A percentile compares a stretch with the other conserved stretches of the same genome.
phyloP scores from a whole-genome alignment of 2,888 invertebrate species.

The Elegia similella region DNA sequence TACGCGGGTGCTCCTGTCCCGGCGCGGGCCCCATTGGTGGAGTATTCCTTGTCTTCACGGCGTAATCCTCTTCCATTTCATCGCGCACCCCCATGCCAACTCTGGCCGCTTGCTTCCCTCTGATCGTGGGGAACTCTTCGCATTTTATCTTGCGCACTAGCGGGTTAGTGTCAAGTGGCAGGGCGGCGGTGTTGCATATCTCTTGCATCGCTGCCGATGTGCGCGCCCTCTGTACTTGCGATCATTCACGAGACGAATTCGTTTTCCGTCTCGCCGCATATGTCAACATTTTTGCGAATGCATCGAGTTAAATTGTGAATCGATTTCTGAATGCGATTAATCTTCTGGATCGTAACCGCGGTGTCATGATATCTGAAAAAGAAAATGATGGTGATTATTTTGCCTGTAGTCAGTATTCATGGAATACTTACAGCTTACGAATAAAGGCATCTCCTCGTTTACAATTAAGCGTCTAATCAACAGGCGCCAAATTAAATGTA shows the following conservation, averaged over 20 bases:
- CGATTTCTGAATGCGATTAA: slow-evolving; percentile 29
- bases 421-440: background rate
- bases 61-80: slow-evolving; percentile 84
- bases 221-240: slow-evolving; percentile 51
- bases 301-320: slow-evolving; percentile 32
- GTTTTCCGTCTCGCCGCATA: slow-evolving; percentile 62
- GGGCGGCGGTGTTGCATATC: slow-evolving; percentile 79
- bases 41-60: slow-evolving; percentile 86
- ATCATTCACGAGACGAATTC: slow-evolving; percentile 65
- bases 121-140: slow-evolving; percentile 75
- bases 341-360: slow-evolving; percentile 35
- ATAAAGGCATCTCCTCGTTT: background rate
- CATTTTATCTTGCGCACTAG: slow-evolving; percentile 80
- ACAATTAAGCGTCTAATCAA: slow-evolving; percentile 43
- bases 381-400: slow-evolving; percentile 13
- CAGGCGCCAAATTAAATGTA: slow-evolving; percentile 69
- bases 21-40: slow-evolving; percentile 84
- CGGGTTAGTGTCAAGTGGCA: slow-evolving; percentile 79
- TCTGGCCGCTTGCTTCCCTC: slow-evolving; percentile 71
- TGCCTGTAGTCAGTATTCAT: background rate
- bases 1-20: slow-evolving; percentile 81
- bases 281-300: slow-evolving; percentile 62
- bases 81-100: slow-evolving; percentile 79
- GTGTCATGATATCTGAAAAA: slow-evolving; percentile 61
- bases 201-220: slow-evolving; percentile 79